Evolutionary conservation across 2,888 invertebrate species (phyloP).

Genomic region (Prosopocoilus inquinatus): DNA sequence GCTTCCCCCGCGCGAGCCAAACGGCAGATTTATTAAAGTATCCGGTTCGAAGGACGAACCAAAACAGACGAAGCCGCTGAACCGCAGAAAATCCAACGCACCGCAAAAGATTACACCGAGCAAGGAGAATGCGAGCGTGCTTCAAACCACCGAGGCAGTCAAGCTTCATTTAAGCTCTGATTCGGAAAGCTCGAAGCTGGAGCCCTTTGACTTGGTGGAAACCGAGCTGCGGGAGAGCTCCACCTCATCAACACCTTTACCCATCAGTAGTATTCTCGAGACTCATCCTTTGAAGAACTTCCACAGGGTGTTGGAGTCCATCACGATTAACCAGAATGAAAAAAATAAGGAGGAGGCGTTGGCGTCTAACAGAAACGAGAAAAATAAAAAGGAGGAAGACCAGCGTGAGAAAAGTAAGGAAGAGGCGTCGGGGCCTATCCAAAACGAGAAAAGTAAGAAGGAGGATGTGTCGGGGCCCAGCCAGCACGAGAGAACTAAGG

Average conservation of each 20-base stretch:
- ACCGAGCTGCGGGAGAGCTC: constrained; percentile 18
- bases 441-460: no score
- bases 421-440: no score
- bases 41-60: constrained; percentile 4
- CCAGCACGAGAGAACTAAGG: constrained; percentile 1
- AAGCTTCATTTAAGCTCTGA: constrained; percentile 31
- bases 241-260: constrained; percentile 9
- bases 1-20: neutral
- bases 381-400: no score
- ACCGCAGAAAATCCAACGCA: constrained; percentile 8
- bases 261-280: neutral
- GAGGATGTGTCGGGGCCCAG: neutral
- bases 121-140: neutral
- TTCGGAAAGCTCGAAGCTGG: constrained; percentile 22
- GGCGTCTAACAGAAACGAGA: no score
- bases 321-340: neutral
- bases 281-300: constrained; percentile 6
- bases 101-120: constrained; percentile 6
- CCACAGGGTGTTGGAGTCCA: constrained; percentile 7
- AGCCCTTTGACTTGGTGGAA: constrained; percentile 24
- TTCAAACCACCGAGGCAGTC: constrained; percentile 14
- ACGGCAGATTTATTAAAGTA: neutral
- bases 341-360: no score
- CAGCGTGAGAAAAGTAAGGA: no score
- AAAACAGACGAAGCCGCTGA: constrained; percentile 9